Evolutionary conservation across 2,888 invertebrate species (phyloP).

Genomic region (Molorchus minor): DNA sequence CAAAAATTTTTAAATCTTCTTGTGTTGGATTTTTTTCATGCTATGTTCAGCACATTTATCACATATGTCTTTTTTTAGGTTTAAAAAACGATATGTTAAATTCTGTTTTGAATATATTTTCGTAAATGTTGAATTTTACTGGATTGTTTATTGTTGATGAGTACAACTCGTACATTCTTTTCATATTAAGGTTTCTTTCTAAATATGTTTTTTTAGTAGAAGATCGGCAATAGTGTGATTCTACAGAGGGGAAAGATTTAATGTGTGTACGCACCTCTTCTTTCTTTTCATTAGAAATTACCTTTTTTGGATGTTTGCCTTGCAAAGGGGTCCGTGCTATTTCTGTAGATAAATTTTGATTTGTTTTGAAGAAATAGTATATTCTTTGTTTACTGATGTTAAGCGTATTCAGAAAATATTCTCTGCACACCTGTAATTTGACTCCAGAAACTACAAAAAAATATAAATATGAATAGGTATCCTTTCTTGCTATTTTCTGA

Average conservation of each 20-base stretch:
- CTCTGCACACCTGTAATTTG: not conserved
- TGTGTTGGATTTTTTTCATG: not conserved
- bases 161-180: not conserved
- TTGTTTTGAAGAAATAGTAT: not conserved
- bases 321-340: not conserved
- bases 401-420: not conserved
- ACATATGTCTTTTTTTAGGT: not conserved
- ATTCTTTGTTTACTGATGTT: not conserved
- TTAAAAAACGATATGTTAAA: slow-evolving; percentile 1
- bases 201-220: too few relatives aligned
- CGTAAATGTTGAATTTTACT: not conserved
- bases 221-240: too few relatives aligned
- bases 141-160: not conserved
- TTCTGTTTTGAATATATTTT: not conserved
- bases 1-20: not conserved
- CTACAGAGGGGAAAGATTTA: too few relatives aligned
- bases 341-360: not conserved
- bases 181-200: not conserved
- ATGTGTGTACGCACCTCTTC: too few relatives aligned
- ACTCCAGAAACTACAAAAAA: not conserved
- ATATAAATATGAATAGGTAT: not conserved
- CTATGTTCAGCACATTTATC: not conserved
- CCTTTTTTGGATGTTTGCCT: not conserved
- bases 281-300: too few relatives aligned
- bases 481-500: not conserved